Conservation (phyloP, 2,797 vertebrate genomes). For the Acanthurus lineatus region DNA sequence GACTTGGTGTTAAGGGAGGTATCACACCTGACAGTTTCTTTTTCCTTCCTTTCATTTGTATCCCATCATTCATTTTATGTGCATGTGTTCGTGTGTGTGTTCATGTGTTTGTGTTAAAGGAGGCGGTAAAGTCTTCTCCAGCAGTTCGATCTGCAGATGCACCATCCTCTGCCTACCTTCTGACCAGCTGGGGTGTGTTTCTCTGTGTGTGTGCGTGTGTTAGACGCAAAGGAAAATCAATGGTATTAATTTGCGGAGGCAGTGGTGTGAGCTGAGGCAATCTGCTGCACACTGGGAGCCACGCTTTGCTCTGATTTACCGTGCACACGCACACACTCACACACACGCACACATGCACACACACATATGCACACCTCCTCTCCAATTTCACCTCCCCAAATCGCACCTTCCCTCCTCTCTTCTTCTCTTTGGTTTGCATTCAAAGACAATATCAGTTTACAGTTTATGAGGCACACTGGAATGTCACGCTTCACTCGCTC, state of each 20-base stretch:
- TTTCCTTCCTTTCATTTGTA: conserved; percentile 59
- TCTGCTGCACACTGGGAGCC: conserved; percentile 80
- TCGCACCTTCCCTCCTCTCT: conserved; percentile 55
- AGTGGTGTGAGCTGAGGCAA: conserved; percentile 87
- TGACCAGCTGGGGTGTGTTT: conserved; percentile 43
- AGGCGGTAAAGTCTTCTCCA: conserved; percentile 50
- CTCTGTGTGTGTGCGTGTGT: conserved; percentile 15
- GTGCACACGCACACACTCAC: conserved; percentile 19
- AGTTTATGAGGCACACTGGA: conserved; percentile 79
- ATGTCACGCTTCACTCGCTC: conserved; percentile 66
- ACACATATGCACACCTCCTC: conserved; percentile 25
- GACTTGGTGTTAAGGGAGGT: conserved; percentile 40
- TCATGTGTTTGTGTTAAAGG: conserved; percentile 32
- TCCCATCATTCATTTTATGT: conserved; percentile 46
- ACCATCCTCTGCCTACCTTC: conserved; percentile 58
- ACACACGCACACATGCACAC: conserved; percentile 14
- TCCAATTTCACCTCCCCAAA: conserved; percentile 56
- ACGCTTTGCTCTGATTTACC: conserved; percentile 74
- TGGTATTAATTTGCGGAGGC: conserved; percentile 87
- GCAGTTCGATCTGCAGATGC: conserved; percentile 57
- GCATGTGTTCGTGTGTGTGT: conserved; percentile 21
- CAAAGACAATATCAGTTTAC: conserved; percentile 76
- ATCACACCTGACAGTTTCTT: conserved; percentile 54
- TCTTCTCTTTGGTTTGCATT: conserved; percentile 66
- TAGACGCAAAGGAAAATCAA: conserved; percentile 84